Conservation (phyloP, 2,888 invertebrate species). For the Melanargia galathea region DNA sequence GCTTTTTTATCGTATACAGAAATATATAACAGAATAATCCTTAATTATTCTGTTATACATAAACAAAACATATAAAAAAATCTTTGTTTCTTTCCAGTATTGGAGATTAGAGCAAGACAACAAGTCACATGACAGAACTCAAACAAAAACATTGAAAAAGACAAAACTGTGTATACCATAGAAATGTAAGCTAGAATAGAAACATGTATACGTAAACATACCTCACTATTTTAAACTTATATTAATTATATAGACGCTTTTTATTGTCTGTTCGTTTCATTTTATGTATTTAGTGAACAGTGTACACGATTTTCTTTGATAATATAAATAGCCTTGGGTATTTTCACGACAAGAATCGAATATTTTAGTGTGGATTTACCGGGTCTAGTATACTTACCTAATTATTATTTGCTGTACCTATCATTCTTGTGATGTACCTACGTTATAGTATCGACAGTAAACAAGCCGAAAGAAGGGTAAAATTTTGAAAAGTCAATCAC, state of each 20-base stretch:
- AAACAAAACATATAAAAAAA: not conserved
- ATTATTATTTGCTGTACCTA: no score
- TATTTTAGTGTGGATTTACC: no score
- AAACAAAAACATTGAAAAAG: conserved; percentile 46
- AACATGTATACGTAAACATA: conserved; percentile 85
- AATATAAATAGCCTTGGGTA: not conserved
- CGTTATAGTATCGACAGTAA: no score
- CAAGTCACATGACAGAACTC: conserved; percentile 31
- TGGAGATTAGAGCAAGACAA: conserved; percentile 29
- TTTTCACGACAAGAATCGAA: no score
- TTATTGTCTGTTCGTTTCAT: conserved; percentile 22
- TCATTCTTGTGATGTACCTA: no score
- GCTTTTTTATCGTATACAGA: no score
- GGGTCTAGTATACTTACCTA: no score
- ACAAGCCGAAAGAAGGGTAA: no score
- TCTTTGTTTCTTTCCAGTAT: conserved; percentile 29
- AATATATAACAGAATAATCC: no score
- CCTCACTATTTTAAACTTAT: conserved; percentile 77
- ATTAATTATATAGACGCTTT: conserved; percentile 39
- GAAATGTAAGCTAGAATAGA: conserved; percentile 55
- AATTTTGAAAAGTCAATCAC: no score
- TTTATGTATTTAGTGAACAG: conserved; percentile 2
- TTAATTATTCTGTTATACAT: no score
- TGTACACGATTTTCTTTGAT: conserved; percentile 17
- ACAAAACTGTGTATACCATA: conserved; percentile 68